Evolutionary conservation across 2,888 invertebrate genomes (phyloP).

Genomic region (Boloria euphrosyne): DNA sequence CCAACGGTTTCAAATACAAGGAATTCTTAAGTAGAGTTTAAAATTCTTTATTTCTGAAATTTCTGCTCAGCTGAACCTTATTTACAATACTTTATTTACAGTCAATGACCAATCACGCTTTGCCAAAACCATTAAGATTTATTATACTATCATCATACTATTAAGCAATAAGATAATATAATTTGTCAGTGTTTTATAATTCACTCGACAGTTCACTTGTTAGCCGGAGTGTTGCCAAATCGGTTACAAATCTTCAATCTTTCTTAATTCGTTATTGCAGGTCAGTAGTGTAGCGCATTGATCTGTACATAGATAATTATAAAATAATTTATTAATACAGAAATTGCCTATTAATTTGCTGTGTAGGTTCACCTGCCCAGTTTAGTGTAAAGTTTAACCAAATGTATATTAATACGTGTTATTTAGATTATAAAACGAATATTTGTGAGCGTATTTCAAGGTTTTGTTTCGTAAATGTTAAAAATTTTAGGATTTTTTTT

Average conservation of each 20-base stretch:
- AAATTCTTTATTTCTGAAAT: not conserved
- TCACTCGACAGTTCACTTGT: constrained; percentile 9
- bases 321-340: not conserved
- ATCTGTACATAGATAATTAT: not conserved
- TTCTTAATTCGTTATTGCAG: not conserved
- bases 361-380: not conserved
- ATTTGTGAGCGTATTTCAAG: no score
- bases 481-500: no score
- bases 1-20: no score
- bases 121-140: constrained; percentile 13
- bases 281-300: not conserved
- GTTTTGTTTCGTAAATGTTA: no score
- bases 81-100: no score
- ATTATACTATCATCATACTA: not conserved
- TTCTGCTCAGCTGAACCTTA: not conserved
- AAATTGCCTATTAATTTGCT: not conserved
- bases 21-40: no score
- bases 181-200: constrained; percentile 15
- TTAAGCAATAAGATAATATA: constrained; percentile 12
- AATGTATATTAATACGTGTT: not conserved
- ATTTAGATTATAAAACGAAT: no score
- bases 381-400: not conserved
- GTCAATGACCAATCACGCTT: not conserved
- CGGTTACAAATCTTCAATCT: constrained; percentile 7
- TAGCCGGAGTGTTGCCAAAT: constrained; percentile 21